Percentiles rank a stretch among this genome's conserved stretches.
Evolutionary conservation across 2,797 vertebrate genomes (phyloP).

Genomic region (Eutrigla gurnardus): DNA sequence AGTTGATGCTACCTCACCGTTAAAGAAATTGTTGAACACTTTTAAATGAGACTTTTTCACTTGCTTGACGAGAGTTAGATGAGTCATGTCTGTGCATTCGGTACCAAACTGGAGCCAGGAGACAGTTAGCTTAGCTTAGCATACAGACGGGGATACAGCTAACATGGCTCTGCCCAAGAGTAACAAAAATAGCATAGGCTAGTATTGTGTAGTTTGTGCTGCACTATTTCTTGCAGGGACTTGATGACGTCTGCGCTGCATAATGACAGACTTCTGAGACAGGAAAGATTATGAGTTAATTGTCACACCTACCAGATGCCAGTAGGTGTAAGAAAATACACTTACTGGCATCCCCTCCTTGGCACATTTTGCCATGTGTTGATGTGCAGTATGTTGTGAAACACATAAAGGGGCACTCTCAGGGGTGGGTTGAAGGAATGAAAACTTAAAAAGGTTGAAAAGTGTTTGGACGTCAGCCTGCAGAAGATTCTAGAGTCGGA

Average conservation of each 20-base stretch:
- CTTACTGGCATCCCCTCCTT: slow-evolving; percentile 5
- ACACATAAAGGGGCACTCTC: slow-evolving; percentile 19
- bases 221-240: neutral
- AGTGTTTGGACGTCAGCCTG: slow-evolving; percentile 42
- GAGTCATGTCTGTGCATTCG: neutral
- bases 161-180: neutral
- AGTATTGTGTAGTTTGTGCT: no score
- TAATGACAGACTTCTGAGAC: no score
- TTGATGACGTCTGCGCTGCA: no score
- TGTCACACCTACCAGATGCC: no score
- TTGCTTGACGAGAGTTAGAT: neutral
- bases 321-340: neutral
- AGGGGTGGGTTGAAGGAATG: neutral
- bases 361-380: slow-evolving; percentile 26
- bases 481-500: slow-evolving; percentile 45
- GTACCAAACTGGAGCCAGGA: neutral
- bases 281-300: slow-evolving; percentile 10
- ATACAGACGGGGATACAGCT: neutral
- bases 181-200: neutral
- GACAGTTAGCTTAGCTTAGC: neutral
- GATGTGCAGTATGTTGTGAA: slow-evolving; percentile 28
- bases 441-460: neutral
- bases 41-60: neutral
- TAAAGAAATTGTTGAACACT: neutral
- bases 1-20: neutral